These are phyloP conservation scores for Elephas maximus DNA, from an alignment of 2,113 vertebrate species.

Conservation along the genomic window DNA sequence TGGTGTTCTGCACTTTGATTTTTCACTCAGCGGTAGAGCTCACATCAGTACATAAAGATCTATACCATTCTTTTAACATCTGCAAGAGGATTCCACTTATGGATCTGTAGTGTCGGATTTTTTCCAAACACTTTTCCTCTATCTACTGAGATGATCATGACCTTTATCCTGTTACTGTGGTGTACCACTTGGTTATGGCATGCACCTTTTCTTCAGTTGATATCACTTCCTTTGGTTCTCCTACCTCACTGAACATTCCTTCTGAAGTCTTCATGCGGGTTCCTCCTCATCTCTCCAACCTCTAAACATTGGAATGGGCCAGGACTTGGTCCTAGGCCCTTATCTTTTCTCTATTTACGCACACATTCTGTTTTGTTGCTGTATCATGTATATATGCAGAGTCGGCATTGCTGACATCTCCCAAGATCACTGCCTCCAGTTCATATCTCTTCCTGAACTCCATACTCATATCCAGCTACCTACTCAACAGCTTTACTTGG, in stretches of 20 bases:
- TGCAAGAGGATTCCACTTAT: not conserved
- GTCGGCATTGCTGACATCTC: not conserved
- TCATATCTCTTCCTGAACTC: not conserved
- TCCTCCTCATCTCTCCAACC: not conserved
- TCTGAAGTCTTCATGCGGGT: not conserved
- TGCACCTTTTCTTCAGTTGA: slow-evolving; percentile 4
- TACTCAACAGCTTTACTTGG: not conserved
- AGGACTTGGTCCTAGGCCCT: not conserved
- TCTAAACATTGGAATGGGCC: not conserved
- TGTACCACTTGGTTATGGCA: not conserved
- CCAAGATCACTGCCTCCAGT: not conserved
- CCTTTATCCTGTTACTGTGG: not conserved
- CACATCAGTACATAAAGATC: not conserved
- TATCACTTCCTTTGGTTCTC: not conserved
- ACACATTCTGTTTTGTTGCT: not conserved
- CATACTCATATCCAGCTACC: not conserved
- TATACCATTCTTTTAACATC: not conserved
- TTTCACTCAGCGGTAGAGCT: not conserved
- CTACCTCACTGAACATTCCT: not conserved
- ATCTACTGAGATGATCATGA: not conserved
- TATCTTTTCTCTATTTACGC: not conserved
- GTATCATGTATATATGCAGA: not conserved
- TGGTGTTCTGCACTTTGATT: slow-evolving; percentile 17
- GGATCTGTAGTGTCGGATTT: not conserved
- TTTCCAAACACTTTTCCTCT: slow-evolving; percentile 1